These are phyloP conservation scores for Thryonomys swinderianus DNA, from an alignment of 2,113 vertebrate genomes.

Conservation along the genomic window DNA sequence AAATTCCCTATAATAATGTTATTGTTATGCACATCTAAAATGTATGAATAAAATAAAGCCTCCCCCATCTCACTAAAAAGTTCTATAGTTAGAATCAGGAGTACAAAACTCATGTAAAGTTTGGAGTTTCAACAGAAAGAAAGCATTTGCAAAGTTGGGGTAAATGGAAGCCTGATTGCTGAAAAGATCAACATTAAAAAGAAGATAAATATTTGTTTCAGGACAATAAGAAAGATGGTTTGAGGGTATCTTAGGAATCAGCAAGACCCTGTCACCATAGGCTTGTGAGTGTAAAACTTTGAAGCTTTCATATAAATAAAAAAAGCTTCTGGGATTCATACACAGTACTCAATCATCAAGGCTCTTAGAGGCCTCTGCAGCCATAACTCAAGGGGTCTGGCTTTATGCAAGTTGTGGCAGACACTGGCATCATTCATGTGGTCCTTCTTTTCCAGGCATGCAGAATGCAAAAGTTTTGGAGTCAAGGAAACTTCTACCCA, in stretches of 20 bases:
- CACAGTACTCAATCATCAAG: background rate
- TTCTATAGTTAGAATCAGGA: background rate
- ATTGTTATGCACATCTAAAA: background rate
- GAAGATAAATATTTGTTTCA: background rate
- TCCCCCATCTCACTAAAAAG: background rate
- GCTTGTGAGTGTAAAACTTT: background rate
- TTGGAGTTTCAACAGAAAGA: background rate
- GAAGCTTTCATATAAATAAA: background rate
- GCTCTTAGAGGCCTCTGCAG: background rate
- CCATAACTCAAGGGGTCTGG: background rate
- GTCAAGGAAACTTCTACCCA: background rate
- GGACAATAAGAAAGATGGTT: background rate
- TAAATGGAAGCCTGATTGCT: background rate
- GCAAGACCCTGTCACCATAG: background rate
- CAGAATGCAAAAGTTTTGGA: background rate
- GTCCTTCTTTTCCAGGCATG: background rate
- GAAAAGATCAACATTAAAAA: background rate
- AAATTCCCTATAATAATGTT: background rate
- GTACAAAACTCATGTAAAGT: background rate
- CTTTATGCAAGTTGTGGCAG: background rate
- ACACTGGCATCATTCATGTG: background rate
- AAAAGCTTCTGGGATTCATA: background rate
- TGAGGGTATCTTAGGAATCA: background rate
- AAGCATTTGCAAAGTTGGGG: background rate
- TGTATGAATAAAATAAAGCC: background rate